Evolutionary conservation across 2,113 vertebrate genomes (phyloP), one percentile per base, ranked within the genome.

Genomic region (Neodontobutis hainanensis): DNA sequence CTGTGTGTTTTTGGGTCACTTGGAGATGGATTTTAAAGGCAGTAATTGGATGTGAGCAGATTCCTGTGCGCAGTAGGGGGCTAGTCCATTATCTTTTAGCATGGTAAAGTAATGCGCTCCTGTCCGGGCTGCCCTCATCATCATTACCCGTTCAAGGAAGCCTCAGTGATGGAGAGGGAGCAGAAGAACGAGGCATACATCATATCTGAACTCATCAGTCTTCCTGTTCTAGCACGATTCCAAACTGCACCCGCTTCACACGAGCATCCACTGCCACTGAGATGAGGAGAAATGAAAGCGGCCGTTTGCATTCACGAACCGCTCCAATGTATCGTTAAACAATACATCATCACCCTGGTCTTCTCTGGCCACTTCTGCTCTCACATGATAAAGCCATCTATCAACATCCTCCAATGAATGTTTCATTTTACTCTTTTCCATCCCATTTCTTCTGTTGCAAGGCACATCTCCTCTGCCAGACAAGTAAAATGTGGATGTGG

Each of bases 21-120:
- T 61, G 38, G 49, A 85, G 86, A 88, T 87, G 70, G 84, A 89
- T 87, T 71, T 84, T 78, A 82, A 79, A 73, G 76, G 58, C 82
- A 82, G 84, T 87, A 91, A 91, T 91, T 89, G 90, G 85, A 85
- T 81, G 78, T 82, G 86, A 81, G 73, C 76, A 76, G 62, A 87
- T 88, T 84, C 81, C 52, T 53, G 58, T 59, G 71, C 87, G 74
- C 82, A 78, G 85, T 79, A 60, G 84, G 90, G 87, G 82, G 73
- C 79, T 78, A 75, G 51, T 87, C 88, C 84, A 87, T 91, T 90
- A 91, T 89, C 86, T 86, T 85, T 88, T 72, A 77, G 72, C 82
- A 76, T 89, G 58, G 68, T 69, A 65, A 77, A 88, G 78, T 87
- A 87, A 86, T 88, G 66, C 32, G 76, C 73, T 81, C 66, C 80